A percentile compares a stretch with the other conserved stretches of the same genome.
phyloP scores from a whole-genome alignment of 1,140 invertebrate genomes.

The Halictus rubicundus region DNA sequence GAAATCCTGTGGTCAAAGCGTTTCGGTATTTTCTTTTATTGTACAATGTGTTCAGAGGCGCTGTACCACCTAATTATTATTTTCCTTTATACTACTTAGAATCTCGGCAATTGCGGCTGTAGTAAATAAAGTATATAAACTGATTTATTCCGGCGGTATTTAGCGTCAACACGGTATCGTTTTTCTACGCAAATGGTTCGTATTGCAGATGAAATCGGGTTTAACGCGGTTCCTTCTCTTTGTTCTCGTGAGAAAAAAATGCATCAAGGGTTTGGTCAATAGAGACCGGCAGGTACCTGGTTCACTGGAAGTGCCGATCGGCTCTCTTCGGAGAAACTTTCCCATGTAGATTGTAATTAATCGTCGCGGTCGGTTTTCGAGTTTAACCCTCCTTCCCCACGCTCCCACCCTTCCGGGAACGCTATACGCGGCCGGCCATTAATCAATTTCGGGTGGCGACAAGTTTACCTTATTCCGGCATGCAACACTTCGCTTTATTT shows the following conservation, averaged over 20 bases:
- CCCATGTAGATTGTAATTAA: slow-evolving; percentile 26
- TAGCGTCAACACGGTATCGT: too few relatives aligned
- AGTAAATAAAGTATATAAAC: too few relatives aligned
- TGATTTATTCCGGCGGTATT: too few relatives aligned
- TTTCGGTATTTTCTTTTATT: too few relatives aligned
- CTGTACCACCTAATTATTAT: too few relatives aligned
- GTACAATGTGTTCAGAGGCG: too few relatives aligned
- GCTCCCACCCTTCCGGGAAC: too few relatives aligned
- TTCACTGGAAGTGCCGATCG: not conserved
- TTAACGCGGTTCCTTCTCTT: not conserved
- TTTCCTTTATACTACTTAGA: too few relatives aligned
- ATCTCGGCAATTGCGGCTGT: too few relatives aligned
- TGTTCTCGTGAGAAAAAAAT: not conserved
- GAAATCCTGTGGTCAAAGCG: too few relatives aligned
- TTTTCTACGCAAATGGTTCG: too few relatives aligned
- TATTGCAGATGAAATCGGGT: too few relatives aligned
- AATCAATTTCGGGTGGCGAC: slow-evolving; percentile 36
- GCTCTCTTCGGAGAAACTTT: not conserved
- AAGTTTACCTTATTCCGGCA: slow-evolving; percentile 38
- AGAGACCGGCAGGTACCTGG: not conserved
- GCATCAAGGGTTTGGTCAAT: not conserved
- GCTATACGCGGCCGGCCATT: not conserved
- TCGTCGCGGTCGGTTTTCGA: slow-evolving; percentile 34
- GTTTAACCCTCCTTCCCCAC: slow-evolving; percentile 6
- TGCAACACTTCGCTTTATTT: slow-evolving; percentile 33